These are phyloP conservation scores for Bombus pascuorum DNA, from an alignment of 1,140 invertebrate species.

Conservation along the genomic window DNA sequence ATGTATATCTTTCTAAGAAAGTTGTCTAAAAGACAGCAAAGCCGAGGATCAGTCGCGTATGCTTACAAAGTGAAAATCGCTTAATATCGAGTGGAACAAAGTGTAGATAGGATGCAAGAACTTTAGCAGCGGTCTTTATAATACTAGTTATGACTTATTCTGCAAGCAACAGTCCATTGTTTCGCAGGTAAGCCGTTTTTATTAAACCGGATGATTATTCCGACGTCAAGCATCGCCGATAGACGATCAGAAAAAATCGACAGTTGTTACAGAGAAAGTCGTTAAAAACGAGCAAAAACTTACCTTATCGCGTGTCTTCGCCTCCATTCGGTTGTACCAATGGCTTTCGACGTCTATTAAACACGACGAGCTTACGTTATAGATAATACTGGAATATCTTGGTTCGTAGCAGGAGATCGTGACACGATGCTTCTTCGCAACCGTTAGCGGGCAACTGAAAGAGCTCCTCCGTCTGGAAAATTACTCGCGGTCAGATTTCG, in stretches of 20 bases:
- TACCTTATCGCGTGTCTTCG: background rate
- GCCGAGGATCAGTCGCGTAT: background rate
- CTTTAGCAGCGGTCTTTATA: conserved; percentile 17
- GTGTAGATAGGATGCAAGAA: background rate
- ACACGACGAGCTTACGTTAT: background rate
- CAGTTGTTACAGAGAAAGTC: conserved; percentile 43
- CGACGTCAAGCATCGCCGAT: conserved; percentile 62
- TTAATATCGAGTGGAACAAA: conserved; percentile 50
- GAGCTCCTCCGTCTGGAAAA: background rate
- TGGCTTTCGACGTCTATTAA: background rate
- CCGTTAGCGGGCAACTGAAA: background rate
- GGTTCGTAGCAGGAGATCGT: background rate
- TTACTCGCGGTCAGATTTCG: background rate
- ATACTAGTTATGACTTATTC: conserved; percentile 36
- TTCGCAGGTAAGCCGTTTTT: conserved; percentile 76
- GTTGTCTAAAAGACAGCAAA: background rate
- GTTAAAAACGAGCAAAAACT: conserved; percentile 10
- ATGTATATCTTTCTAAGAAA: background rate
- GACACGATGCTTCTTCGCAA: background rate
- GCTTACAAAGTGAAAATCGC: conserved; percentile 41
- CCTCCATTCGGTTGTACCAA: background rate
- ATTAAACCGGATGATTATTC: conserved; percentile 76
- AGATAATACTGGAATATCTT: background rate
- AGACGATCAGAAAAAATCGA: conserved; percentile 52
- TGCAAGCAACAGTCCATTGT: conserved; percentile 74